A percentile compares a stretch with the other conserved stretches of the same genome.
Evolutionary conservation across 2,888 invertebrate genomes (phyloP).

Genomic region (Lepeophtheirus nordmannii): DNA sequence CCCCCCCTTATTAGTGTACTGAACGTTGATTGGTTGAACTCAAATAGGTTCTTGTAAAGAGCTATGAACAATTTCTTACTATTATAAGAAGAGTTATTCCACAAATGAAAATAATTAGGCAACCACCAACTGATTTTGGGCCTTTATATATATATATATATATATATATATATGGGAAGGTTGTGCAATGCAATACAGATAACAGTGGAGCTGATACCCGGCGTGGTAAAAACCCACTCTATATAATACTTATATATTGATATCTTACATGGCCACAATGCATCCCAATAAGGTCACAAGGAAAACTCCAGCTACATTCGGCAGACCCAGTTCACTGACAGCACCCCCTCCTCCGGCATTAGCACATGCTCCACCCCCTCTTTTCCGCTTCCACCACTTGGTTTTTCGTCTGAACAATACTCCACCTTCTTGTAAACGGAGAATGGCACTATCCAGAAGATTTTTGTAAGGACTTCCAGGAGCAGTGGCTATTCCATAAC

Average conservation of each 20-base stretch:
- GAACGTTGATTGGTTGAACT: no score
- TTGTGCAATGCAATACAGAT: neutral
- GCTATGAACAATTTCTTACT: no score
- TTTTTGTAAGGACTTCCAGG: conserved; percentile 32
- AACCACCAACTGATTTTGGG: no score
- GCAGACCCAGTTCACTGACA: conserved; percentile 28
- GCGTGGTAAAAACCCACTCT: conserved; percentile 18
- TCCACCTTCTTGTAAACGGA: conserved; percentile 39
- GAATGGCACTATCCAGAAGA: conserved; percentile 35
- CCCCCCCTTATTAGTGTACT: no score
- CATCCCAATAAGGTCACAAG: conserved; percentile 29
- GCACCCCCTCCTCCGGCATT: conserved; percentile 28
- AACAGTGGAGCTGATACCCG: neutral
- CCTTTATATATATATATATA: neutral
- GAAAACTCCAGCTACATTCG: conserved; percentile 33
- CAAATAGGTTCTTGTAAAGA: no score
- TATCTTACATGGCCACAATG: conserved; percentile 4
- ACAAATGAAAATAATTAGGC: no score
- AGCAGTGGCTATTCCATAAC: conserved; percentile 29
- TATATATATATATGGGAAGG: neutral
- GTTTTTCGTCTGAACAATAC: conserved; percentile 38
- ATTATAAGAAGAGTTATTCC: no score
- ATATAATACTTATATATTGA: neutral
- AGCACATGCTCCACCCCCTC: conserved; percentile 30
- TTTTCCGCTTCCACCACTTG: conserved; percentile 38